Percentiles rank a stretch among this genome's conserved stretches.
Evolutionary conservation across 2,888 invertebrate genomes (phyloP).

Genomic region (Capitulum mitella): DNA sequence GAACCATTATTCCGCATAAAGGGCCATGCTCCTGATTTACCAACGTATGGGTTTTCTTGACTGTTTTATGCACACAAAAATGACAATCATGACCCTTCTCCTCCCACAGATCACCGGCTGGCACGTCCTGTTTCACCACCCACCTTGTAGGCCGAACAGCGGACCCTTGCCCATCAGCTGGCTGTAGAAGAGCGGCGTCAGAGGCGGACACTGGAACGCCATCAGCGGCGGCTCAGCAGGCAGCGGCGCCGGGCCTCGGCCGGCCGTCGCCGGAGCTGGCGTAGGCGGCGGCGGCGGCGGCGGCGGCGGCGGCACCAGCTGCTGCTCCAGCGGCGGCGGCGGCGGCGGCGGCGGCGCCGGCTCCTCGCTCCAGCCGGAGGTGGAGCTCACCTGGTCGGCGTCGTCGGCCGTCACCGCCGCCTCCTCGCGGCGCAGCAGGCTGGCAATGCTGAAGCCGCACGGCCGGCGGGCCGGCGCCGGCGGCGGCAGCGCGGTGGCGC

Average conservation of each 20-base stretch:
- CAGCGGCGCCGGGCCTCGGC: background rate
- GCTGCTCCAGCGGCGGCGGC: too few relatives aligned
- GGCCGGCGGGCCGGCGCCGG: background rate
- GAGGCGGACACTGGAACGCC: background rate
- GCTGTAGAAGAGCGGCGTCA: background rate
- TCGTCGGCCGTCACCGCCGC: background rate
- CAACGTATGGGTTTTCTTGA: too few relatives aligned
- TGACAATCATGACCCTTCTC: too few relatives aligned
- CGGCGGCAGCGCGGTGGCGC: background rate
- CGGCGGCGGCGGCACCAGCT: background rate
- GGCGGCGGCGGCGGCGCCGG: background rate
- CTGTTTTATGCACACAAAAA: too few relatives aligned
- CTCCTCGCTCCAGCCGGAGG: background rate
- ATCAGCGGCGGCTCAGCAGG: background rate
- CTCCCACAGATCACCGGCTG: too few relatives aligned
- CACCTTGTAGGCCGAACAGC: background rate
- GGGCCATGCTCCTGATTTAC: too few relatives aligned
- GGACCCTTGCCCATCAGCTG: background rate
- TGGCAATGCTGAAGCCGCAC: background rate
- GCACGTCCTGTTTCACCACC: too few relatives aligned
- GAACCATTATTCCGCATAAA: too few relatives aligned
- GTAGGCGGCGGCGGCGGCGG: background rate
- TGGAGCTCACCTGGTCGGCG: background rate
- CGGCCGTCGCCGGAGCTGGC: background rate
- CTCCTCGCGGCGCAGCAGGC: background rate